Evolutionary conservation across 2,113 vertebrate species (phyloP).

Genomic region (Phyllostomus hastatus): DNA sequence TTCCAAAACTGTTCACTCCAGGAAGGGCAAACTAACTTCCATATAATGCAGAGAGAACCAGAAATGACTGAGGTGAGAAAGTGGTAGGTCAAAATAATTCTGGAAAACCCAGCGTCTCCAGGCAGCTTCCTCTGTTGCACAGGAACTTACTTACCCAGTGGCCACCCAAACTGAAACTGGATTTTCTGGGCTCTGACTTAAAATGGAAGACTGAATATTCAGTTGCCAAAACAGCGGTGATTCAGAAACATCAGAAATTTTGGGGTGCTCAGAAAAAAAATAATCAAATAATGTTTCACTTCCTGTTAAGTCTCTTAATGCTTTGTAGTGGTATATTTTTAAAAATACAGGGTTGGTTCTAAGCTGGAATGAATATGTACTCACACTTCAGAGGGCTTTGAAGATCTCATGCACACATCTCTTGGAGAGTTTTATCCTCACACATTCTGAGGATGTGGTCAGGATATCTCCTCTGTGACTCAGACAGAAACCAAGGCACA

Average conservation of each 20-base stretch:
- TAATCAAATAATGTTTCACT: background rate
- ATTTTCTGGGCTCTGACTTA: background rate
- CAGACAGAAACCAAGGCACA: background rate
- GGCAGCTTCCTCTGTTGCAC: background rate
- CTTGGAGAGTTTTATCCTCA: background rate
- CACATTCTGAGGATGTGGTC: background rate
- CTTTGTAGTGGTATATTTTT: background rate
- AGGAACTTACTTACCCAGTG: background rate
- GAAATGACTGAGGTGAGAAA: background rate
- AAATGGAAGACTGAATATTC: background rate
- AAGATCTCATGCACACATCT: background rate
- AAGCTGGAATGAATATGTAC: background rate
- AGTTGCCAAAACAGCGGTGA: background rate
- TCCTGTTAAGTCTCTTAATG: background rate
- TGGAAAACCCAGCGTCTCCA: background rate
- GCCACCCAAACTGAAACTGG: background rate
- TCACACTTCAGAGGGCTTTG: background rate
- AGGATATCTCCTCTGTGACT: background rate
- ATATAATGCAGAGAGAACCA: background rate
- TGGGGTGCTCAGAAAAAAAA: background rate
- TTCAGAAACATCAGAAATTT: slow-evolving; percentile 20
- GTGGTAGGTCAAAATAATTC: background rate
- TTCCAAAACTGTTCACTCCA: background rate
- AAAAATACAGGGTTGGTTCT: background rate
- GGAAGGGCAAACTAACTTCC: background rate